A percentile compares a stretch with the other conserved stretches of the same genome.
Evolutionary conservation across 2,797 vertebrate species (phyloP).

Genomic region (Rallus crepitans): DNA sequence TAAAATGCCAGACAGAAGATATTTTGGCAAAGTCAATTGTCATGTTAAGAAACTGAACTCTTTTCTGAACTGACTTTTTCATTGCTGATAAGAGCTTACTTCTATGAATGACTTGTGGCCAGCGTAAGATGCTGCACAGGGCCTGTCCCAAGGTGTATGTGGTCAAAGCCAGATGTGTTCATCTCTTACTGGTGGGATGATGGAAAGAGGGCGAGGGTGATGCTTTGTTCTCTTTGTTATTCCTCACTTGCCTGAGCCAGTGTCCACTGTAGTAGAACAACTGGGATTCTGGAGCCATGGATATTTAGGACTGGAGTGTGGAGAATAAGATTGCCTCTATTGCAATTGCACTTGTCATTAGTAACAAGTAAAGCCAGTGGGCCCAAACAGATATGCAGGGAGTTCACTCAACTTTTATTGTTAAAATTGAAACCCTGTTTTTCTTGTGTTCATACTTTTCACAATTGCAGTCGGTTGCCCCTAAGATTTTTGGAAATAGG

Average conservation of each 20-base stretch:
- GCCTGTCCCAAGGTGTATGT: not conserved
- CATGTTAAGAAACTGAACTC: not conserved
- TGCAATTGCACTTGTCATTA: not conserved
- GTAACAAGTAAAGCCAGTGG: not conserved
- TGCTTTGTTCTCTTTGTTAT: not conserved
- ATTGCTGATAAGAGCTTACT: not conserved
- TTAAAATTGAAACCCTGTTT: not conserved
- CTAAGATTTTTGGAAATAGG: not conserved
- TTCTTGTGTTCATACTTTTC: not conserved
- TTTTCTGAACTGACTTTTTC: too few species aligned
- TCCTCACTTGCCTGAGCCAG: not conserved
- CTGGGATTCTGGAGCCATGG: not conserved
- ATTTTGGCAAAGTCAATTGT: not conserved
- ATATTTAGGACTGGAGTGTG: not conserved
- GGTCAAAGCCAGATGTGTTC: not conserved
- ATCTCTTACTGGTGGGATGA: not conserved
- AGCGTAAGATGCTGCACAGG: not conserved
- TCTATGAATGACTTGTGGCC: not conserved
- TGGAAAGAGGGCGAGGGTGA: accelerated
- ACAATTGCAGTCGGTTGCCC: accelerated
- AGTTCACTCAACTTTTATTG: not conserved
- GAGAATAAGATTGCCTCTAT: not conserved
- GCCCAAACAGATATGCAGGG: not conserved
- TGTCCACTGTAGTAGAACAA: not conserved
- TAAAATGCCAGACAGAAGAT: not conserved